Evolutionary conservation across 2,888 invertebrate species (phyloP).

Genomic region (Scrobipalpa costella): DNA sequence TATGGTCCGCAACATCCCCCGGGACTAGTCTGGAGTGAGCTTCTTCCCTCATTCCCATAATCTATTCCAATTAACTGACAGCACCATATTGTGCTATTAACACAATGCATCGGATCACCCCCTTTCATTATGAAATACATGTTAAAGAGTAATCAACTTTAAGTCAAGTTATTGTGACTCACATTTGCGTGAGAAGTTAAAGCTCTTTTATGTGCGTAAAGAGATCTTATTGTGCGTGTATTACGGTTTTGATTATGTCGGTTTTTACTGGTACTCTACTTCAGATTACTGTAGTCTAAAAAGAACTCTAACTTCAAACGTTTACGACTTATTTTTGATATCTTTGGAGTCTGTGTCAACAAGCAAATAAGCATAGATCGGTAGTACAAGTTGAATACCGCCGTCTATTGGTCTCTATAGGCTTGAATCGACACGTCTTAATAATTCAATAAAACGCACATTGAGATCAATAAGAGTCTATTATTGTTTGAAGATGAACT

Average conservation of each 20-base stretch:
- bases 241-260: constrained; percentile 55
- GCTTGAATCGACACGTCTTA: constrained; percentile 29
- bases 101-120: constrained; percentile 65
- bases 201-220: constrained; percentile 54
- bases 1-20: constrained; percentile 59
- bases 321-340: background rate
- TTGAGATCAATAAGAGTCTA: constrained; percentile 18
- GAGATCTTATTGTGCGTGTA: constrained; percentile 59
- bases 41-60: constrained; percentile 78
- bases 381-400: constrained; percentile 24
- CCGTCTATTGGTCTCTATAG: constrained; percentile 25
- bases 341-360: background rate
- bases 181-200: constrained; percentile 33
- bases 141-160: constrained; percentile 39
- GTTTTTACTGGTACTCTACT: constrained; percentile 36
- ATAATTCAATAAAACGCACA: constrained; percentile 25
- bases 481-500: constrained; percentile 5
- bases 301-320: background rate
- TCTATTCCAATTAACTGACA: constrained; percentile 82
- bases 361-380: constrained; percentile 1
- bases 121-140: constrained; percentile 47
- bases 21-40: constrained; percentile 63
- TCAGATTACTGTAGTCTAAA: constrained; percentile 25
- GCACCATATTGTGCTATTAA: constrained; percentile 79
- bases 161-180: constrained; percentile 25